Evolutionary conservation across 2,797 vertebrate species (phyloP), one percentile per base, ranked within the genome.

Genomic region (Spinibarbus caldwelli): DNA sequence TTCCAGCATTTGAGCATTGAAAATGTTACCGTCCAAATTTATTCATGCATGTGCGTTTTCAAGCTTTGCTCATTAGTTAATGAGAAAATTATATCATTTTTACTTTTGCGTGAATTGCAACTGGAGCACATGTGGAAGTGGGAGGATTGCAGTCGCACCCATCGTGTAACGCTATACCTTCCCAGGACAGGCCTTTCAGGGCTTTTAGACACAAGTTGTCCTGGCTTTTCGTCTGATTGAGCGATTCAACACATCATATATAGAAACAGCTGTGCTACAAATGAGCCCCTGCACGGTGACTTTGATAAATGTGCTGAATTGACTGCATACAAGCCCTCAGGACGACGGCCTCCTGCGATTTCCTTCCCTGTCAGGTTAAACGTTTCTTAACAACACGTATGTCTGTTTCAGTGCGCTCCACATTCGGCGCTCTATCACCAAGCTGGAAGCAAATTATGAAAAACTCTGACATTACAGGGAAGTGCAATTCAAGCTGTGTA

Each of bases 241-340:
- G 93, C 88, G 92, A 95, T 95, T 95, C 95, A 95, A 94, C 95
- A 95, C 94, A 94, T 95, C 93, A 93, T 95, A 93, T 89, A 92
- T 89, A 88, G 93, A 94, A 95, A 95, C 95, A 96, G 95, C 95
- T 96, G 95, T 93, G 88, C 91, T 93, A 94, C 93, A 95, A 95
- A 95, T 96, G 94, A 95, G 91, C 87, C 88, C 79, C 84, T 87
- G 91, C 87, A 88, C 89, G 52, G 78, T 95, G 95, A 95, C 95
- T 93, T 94, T 95, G 95, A 96, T 92, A 90, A 95, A 96, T 95
- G 93, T 87, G 92, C 90, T 92, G 88, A 90, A 89, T 88, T 87
- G 91, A 91, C 85, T 91, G 62, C 72, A 88, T 67, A 80, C 87
- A 73, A 90, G 89, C 92, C 87, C 77, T 78, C 3, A 4, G 72